Evolutionary conservation across 1,140 invertebrate genomes (phyloP), one percentile per base, ranked within the genome.

Genomic region (Coboldia fuscipes): DNA sequence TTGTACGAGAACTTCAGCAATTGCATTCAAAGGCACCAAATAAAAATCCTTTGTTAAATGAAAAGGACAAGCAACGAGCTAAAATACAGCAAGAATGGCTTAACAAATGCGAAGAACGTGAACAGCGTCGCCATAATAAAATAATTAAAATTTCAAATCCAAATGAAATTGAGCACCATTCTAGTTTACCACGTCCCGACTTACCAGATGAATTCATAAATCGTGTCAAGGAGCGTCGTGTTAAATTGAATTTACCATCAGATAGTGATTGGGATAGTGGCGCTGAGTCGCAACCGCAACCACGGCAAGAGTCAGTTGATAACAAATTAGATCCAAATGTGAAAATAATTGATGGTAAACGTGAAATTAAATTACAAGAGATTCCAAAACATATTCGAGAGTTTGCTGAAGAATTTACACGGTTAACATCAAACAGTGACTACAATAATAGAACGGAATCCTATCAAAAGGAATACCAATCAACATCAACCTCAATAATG

Each of bases 71-170:
- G 23, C 69, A 81, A 45, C 63, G 76, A 7, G 67, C 73, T 38
- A 63, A 69, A 47, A 83, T 85, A 78, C 82, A 78, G 46, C 64
- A 75, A 38, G 81, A 85, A 51, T 85, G 81, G 52, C 67, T 80
- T 48, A 60, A 65, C 43, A 74, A 81, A 57, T 70, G 84, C 33
- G 63, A 71, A 2, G 75, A 80, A 51, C 62, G 77, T n/a, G 68
- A 76, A 40, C 68, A 82, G 45, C 62, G 80, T 19, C 75, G 72
- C 34, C 66, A 76, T 30, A 67, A 76, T 19, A 81, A 78, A 52
- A 63, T 82, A 12, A 72, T 85, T 13, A 80, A 80, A 57, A 69
- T 84, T 31, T 48, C 48, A 0, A 50, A 51, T 34, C 39, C 51
- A 9, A 31, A 51, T 30, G 48, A 50, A 10, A 8, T 33, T 14